phyloP scores from a whole-genome alignment of 2,113 vertebrate genomes.

The Gracilinanus agilis region DNA sequence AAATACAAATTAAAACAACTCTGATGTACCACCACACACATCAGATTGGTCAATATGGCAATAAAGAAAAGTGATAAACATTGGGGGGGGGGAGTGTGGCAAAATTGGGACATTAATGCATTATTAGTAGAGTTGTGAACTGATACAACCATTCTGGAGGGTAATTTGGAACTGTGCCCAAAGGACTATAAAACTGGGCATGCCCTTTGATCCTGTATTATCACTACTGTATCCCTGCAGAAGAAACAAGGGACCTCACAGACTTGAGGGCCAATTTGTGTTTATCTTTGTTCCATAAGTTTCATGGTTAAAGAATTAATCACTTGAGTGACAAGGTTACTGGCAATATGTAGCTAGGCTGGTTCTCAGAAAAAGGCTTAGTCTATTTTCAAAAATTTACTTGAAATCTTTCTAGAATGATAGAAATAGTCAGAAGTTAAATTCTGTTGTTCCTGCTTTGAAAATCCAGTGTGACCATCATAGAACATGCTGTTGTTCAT shows the following conservation, averaged over 20 bases:
- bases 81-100: too few relatives aligned
- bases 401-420: background rate
- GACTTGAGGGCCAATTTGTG: background rate
- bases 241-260: background rate
- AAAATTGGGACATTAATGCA: too few relatives aligned
- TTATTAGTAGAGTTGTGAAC: too few relatives aligned
- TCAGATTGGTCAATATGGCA: too few relatives aligned
- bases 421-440: background rate
- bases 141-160: too few relatives aligned
- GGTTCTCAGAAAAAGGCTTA: background rate
- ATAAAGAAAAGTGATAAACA: too few relatives aligned
- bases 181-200: too few relatives aligned
- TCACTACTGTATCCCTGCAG: background rate
- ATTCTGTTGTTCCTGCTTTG: background rate
- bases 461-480: background rate
- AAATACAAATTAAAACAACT: too few relatives aligned
- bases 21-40: too few relatives aligned
- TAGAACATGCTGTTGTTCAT: background rate
- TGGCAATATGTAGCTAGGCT: background rate
- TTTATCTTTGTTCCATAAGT: background rate
- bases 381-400: background rate
- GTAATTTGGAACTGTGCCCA: too few relatives aligned
- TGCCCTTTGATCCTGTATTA: too few relatives aligned
- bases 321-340: background rate
- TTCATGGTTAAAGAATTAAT: background rate